These are phyloP conservation scores for Megalopta genalis DNA, from an alignment of 1,140 invertebrate species.

Conservation along the genomic window DNA sequence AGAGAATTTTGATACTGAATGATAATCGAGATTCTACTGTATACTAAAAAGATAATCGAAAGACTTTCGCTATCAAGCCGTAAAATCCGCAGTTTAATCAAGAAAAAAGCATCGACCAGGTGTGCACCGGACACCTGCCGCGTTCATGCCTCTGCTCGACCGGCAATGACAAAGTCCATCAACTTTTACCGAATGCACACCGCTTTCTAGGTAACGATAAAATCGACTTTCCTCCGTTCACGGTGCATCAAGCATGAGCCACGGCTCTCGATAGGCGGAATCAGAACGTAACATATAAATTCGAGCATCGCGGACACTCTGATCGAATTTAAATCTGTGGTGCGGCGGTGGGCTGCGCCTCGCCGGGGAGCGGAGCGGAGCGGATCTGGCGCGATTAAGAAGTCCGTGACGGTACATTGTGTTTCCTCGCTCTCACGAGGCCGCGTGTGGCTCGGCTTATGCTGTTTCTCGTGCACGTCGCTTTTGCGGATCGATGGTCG, in stretches of 20 bases:
- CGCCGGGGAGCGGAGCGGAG: constrained; percentile 71
- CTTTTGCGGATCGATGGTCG: constrained; percentile 24
- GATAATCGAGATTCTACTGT: no score
- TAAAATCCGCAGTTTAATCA: no score
- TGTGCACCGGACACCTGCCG: no score
- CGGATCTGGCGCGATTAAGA: constrained; percentile 78
- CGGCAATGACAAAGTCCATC: no score
- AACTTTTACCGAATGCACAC: background rate
- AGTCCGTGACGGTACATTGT: constrained; percentile 77
- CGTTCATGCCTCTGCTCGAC: no score
- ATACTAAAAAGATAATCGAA: no score
- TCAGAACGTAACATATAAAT: background rate
- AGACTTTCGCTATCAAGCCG: no score
- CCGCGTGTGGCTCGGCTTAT: constrained; percentile 41
- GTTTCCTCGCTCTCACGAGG: constrained; percentile 61
- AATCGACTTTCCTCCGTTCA: constrained; percentile 1
- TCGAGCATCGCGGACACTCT: background rate
- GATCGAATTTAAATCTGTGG: background rate
- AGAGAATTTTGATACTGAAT: no score
- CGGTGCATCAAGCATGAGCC: background rate
- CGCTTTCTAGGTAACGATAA: background rate
- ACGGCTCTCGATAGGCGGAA: background rate
- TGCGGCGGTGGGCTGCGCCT: background rate
- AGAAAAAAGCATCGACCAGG: no score
- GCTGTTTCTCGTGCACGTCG: background rate